Evolutionary conservation across 2,888 invertebrate species (phyloP).

Genomic region (Drosophila ezoana): DNA sequence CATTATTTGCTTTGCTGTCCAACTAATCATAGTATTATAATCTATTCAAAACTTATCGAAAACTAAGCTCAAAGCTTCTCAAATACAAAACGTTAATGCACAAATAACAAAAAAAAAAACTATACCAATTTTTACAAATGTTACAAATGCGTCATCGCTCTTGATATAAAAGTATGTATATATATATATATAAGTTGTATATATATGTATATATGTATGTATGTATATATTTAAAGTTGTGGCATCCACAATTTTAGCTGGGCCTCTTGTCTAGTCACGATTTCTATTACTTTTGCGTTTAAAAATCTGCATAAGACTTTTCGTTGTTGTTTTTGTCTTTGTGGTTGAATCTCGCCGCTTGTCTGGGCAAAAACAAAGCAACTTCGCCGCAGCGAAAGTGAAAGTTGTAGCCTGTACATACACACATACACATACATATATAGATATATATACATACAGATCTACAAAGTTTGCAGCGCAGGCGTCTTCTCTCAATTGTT

Average conservation of each 20-base stretch:
- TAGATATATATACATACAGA: conserved; percentile 25
- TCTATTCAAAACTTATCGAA: conserved; percentile 15
- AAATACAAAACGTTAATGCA: conserved; percentile 70
- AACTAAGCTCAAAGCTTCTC: conserved; percentile 7
- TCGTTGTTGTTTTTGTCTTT: conserved; percentile 37
- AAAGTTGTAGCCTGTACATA: conserved; percentile 60
- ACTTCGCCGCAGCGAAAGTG: conserved; percentile 75
- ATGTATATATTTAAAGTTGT: conserved; percentile 14
- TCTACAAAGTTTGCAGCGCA: conserved; percentile 56
- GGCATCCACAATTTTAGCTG: conserved; percentile 19
- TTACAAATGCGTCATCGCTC: conserved; percentile 18
- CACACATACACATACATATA: conserved; percentile 10
- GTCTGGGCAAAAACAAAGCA: conserved; percentile 73
- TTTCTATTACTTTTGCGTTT: conserved; percentile 72
- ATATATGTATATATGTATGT: conserved; percentile 20
- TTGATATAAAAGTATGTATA: conserved; percentile 10
- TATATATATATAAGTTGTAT: conserved; percentile 20
- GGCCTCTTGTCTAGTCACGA: conserved; percentile 49
- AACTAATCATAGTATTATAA: conserved; percentile 5
- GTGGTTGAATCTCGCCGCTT: conserved; percentile 39
- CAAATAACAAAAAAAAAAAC: conserved; percentile 74
- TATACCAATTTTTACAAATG: conserved; percentile 12
- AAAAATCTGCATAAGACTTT: conserved; percentile 77
- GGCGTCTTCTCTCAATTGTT: conserved; percentile 43
- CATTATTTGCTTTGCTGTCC: conserved; percentile 43